Evolutionary conservation across 2,113 vertebrate species (phyloP).

Genomic region (Sapajus apella): DNA sequence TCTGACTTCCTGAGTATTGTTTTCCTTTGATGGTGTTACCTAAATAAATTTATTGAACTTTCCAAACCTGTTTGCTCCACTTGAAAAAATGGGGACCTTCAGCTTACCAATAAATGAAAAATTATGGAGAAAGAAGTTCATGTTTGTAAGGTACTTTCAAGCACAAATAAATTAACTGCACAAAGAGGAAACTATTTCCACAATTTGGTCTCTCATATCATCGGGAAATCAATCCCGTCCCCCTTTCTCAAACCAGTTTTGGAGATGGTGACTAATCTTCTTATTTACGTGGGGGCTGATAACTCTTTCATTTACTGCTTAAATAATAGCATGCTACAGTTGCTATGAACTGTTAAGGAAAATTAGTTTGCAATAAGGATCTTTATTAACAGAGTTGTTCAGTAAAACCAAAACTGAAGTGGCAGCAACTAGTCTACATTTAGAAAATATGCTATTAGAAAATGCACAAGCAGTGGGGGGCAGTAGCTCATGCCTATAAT

Average conservation of each 20-base stretch:
- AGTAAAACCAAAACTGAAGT: constrained; percentile 58
- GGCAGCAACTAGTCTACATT: background rate
- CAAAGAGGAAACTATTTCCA: constrained; percentile 13
- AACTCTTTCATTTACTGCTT: constrained; percentile 31
- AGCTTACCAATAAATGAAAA: background rate
- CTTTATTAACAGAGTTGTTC: constrained; percentile 61
- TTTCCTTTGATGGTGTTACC: background rate
- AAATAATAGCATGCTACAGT: constrained; percentile 55
- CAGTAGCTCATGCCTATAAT: too few relatives aligned
- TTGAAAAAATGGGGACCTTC: background rate
- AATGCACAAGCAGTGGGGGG: constrained; percentile 35
- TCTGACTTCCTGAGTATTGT: constrained; percentile 15
- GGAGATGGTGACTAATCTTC: constrained; percentile 38
- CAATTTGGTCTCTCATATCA: constrained; percentile 61
- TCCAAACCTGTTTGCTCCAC: constrained; percentile 39
- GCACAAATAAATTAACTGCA: background rate
- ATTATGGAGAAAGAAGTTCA: constrained; percentile 14
- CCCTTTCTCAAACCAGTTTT: constrained; percentile 13
- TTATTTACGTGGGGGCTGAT: constrained; percentile 36
- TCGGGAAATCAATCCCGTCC: constrained; percentile 39
- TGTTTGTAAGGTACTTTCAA: background rate
- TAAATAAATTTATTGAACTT: background rate
- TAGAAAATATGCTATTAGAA: constrained; percentile 14
- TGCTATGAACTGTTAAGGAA: constrained; percentile 48
- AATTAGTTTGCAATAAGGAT: constrained; percentile 45